A percentile compares a stretch with the other conserved stretches of the same genome.
Conservation (phyloP, 2,888 invertebrate species). For the Gymnoscelis rufifasciata region DNA sequence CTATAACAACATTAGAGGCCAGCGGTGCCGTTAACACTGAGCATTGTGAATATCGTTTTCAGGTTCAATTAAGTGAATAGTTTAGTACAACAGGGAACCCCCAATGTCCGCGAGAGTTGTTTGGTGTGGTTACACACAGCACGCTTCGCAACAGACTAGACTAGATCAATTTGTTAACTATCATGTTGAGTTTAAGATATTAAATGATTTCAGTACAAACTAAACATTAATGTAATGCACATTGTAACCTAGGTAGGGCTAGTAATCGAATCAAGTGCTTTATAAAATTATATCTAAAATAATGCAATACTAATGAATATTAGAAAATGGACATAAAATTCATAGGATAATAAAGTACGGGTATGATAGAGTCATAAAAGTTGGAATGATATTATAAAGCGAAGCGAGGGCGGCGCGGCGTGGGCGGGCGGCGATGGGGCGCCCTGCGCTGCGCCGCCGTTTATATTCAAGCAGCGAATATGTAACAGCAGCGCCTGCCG, state of each 20-base stretch:
- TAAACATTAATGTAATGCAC: neutral
- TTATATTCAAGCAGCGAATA: neutral
- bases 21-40: too few species aligned
- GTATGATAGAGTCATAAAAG: slow-evolving; percentile 41
- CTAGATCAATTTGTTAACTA: too few species aligned
- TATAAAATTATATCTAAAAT: slow-evolving; percentile 1
- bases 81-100: too few species aligned
- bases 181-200: too few species aligned
- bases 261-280: neutral
- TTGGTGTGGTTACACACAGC: too few species aligned
- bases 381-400: slow-evolving; percentile 42
- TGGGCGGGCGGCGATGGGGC: slow-evolving; percentile 15
- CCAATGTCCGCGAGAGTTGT: too few species aligned
- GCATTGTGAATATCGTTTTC: too few species aligned
- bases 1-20: neutral
- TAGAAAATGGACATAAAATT: slow-evolving; percentile 29
- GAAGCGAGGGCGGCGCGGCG: slow-evolving; percentile 20
- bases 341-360: slow-evolving; percentile 33
- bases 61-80: too few species aligned
- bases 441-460: neutral
- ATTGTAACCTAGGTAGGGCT: neutral
- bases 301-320: slow-evolving; percentile 24
- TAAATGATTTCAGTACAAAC: too few species aligned
- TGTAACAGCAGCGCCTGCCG: neutral
- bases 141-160: too few species aligned